A percentile compares a stretch with the other conserved stretches of the same genome.
These are phyloP conservation scores for Heliconius melpomene DNA, from an alignment of 1,140 invertebrate species.

Conservation along the genomic window DNA sequence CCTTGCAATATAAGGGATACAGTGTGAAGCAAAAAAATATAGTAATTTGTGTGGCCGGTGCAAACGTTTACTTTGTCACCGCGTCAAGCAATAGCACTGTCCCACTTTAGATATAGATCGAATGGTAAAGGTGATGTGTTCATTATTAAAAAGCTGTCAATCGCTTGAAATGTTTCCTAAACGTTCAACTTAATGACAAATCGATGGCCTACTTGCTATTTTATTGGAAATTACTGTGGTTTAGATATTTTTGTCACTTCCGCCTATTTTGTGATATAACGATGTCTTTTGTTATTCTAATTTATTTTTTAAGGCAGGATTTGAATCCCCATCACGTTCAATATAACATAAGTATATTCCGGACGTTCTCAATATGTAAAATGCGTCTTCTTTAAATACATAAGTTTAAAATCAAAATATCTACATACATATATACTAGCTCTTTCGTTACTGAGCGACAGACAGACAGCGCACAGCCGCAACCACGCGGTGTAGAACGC, in stretches of 20 bases:
- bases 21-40: no score
- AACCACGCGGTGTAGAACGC: no score
- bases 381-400: background rate
- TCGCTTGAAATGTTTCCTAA: background rate
- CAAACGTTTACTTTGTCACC: background rate
- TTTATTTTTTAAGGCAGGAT: background rate
- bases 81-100: background rate
- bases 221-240: background rate
- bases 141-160: conserved; percentile 13
- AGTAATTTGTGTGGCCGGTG: background rate
- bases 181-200: conserved; percentile 1
- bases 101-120: background rate
- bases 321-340: background rate
- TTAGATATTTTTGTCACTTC: background rate
- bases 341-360: background rate
- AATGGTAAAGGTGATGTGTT: background rate
- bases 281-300: no score
- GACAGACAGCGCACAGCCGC: no score
- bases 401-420: background rate
- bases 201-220: conserved; percentile 1
- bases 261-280: background rate
- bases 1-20: background rate
- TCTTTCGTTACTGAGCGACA: no score
- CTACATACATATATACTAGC: no score
- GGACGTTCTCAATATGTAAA: background rate